These are phyloP conservation scores for Neomorphus geoffroyi DNA, from an alignment of 2,797 vertebrate species.

Conservation along the genomic window DNA sequence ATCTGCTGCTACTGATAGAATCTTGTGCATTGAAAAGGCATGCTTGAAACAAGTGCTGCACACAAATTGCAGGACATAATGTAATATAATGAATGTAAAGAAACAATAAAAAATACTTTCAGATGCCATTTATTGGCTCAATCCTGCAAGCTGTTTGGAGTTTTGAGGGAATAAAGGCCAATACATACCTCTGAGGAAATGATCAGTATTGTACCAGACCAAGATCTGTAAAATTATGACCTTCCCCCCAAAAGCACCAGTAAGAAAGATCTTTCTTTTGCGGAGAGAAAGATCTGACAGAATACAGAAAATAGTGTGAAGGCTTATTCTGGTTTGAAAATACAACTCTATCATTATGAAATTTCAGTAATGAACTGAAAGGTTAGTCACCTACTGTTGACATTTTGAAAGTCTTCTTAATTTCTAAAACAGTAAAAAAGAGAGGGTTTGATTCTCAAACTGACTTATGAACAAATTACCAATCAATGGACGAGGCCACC, in stretches of 20 bases:
- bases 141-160: not conserved
- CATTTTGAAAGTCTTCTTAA: not conserved
- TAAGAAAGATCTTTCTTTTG: not conserved
- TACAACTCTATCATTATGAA: not conserved
- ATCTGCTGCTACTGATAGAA: slow-evolving; percentile 5
- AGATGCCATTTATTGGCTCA: not conserved
- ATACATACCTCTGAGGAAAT: not conserved
- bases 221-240: not conserved
- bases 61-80: not conserved
- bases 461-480: not conserved
- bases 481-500: not conserved
- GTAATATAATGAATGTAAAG: not conserved
- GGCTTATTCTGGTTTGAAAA: not conserved
- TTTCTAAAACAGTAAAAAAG: not conserved
- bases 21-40: not conserved
- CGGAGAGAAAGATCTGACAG: not conserved
- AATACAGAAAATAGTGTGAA: not conserved
- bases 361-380: not conserved
- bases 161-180: not conserved
- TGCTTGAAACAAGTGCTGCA: not conserved
- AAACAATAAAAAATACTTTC: not conserved
- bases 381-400: not conserved
- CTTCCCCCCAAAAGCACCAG: not conserved
- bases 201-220: not conserved
- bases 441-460: not conserved